Conservation (phyloP, 2,113 vertebrate genomes). For the Dipodomys spectabilis region DNA sequence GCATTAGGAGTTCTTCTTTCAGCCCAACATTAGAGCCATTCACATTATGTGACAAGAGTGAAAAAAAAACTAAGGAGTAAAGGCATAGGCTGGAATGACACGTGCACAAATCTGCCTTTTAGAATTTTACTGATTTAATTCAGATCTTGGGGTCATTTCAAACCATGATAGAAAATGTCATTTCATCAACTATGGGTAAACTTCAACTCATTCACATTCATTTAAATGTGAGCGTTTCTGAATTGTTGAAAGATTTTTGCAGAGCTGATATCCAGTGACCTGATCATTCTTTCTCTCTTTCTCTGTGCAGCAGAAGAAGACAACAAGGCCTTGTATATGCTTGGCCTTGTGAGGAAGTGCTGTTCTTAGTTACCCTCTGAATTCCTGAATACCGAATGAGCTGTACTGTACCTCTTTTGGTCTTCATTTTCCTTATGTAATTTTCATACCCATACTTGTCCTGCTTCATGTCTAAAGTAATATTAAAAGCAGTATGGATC, state of each 20-base stretch:
- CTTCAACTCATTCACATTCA: not conserved
- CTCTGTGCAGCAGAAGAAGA: not conserved
- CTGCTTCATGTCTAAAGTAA: not conserved
- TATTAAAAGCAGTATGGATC: not conserved
- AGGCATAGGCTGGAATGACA: not conserved
- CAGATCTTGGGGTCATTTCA: conserved; percentile 14
- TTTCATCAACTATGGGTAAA: conserved; percentile 11
- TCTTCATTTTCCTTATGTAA: not conserved
- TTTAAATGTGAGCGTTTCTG: conserved; percentile 19
- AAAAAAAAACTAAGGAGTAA: not conserved
- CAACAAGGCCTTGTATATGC: not conserved
- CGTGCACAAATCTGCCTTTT: not conserved
- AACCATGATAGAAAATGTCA: not conserved
- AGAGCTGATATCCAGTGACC: not conserved
- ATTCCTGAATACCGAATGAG: not conserved
- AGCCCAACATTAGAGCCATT: not conserved
- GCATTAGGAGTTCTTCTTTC: not conserved
- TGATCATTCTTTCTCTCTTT: not conserved
- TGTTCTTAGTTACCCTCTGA: not conserved
- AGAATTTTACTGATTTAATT: conserved; percentile 24
- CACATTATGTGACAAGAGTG: not conserved
- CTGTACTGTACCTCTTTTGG: not conserved
- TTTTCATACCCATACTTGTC: not conserved
- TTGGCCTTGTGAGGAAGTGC: not conserved
- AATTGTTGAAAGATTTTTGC: not conserved